Percentiles rank a stretch among this genome's conserved stretches.
Evolutionary conservation across 2,888 invertebrate species (phyloP).

Genomic region (Pristionchus arcanus): DNA sequence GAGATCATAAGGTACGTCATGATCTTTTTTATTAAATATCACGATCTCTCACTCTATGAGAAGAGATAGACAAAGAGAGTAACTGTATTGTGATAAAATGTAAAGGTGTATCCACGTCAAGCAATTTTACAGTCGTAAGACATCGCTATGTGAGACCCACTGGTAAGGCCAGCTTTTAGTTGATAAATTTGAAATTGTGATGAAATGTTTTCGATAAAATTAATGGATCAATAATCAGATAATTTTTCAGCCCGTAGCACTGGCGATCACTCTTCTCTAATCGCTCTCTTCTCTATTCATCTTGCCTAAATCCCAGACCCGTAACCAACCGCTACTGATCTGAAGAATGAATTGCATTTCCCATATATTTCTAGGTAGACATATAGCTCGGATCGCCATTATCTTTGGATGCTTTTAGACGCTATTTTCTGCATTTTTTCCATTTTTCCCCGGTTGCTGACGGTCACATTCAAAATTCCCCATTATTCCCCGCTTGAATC

Average conservation of each 20-base stretch:
- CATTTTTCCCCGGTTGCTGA: constrained; percentile 22
- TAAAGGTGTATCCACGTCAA: no score
- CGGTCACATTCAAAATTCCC: neutral
- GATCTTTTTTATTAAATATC: no score
- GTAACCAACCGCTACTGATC: constrained; percentile 1
- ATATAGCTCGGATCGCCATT: neutral
- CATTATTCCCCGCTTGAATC: neutral
- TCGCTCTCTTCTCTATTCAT: neutral
- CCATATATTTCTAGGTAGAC: constrained; percentile 39
- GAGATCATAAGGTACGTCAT: constrained; percentile 73
- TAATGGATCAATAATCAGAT: neutral
- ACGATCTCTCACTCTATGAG: no score
- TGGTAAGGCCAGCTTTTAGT: no score
- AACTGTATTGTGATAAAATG: no score
- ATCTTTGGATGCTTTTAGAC: neutral
- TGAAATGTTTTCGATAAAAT: neutral
- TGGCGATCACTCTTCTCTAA: constrained; percentile 12
- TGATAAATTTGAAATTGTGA: no score
- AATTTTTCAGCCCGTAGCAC: constrained; percentile 51
- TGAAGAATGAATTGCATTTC: constrained; percentile 35
- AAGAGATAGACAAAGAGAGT: no score
- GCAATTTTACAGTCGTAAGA: no score
- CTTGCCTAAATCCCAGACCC: constrained; percentile 20
- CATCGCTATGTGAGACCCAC: no score
- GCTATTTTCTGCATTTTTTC: constrained; percentile 9